Conservation (phyloP, 2,888 invertebrate species). For the Plagiodera versicolora region DNA sequence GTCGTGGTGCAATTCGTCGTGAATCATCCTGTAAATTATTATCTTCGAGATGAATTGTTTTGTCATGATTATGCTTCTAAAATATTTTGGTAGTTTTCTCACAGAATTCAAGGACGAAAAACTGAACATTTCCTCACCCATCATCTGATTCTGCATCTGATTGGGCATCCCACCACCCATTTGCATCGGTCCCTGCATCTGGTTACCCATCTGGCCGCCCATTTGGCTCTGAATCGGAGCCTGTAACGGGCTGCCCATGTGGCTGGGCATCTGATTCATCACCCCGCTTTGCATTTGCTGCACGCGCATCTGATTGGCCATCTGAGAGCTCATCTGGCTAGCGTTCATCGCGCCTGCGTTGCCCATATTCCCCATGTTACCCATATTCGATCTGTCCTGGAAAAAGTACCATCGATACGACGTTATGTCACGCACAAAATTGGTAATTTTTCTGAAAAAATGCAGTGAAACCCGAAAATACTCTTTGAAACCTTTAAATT, state of each 20-base stretch:
- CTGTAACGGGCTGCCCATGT: conserved; percentile 45
- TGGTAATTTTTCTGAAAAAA: too few relatives aligned
- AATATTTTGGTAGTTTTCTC: too few relatives aligned
- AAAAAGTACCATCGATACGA: too few relatives aligned
- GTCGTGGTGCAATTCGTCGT: too few relatives aligned
- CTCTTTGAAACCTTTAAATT: too few relatives aligned
- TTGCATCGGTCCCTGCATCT: conserved; percentile 49
- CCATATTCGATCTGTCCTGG: conserved; percentile 48
- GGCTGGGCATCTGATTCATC: conserved; percentile 54
- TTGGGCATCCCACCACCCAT: conserved; percentile 44
- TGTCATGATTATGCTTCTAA: too few relatives aligned
- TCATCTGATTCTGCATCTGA: conserved; percentile 41
- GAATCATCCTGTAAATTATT: too few relatives aligned
- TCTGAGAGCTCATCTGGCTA: conserved; percentile 48
- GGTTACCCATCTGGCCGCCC: conserved; percentile 36
- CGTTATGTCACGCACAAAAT: too few relatives aligned
- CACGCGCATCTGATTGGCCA: conserved; percentile 53
- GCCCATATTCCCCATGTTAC: conserved; percentile 54
- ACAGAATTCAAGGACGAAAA: too few relatives aligned
- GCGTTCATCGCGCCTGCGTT: conserved; percentile 55
- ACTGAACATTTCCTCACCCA: conserved; percentile 31
- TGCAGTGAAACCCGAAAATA: too few relatives aligned
- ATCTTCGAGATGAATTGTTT: too few relatives aligned
- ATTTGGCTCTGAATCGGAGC: conserved; percentile 45
- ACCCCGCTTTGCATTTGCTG: conserved; percentile 57